These are phyloP conservation scores for Ecdyonurus torrentis DNA, from an alignment of 2,888 invertebrate genomes.

Conservation along the genomic window DNA sequence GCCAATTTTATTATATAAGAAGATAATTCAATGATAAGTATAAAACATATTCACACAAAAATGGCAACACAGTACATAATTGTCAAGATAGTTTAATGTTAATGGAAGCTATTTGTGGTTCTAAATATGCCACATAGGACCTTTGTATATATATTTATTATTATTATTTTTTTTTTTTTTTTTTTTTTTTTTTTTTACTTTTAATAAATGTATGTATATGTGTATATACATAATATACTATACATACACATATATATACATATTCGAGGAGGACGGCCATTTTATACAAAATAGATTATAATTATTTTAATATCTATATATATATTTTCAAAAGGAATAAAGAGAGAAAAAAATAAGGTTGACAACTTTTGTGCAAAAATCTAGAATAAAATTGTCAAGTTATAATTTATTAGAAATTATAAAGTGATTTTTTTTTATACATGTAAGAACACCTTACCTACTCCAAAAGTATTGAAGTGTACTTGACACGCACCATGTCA, in stretches of 20 bases:
- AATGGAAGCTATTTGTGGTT: neutral
- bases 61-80: neutral
- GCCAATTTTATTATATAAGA: neutral
- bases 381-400: neutral
- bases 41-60: neutral
- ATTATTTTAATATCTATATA: neutral
- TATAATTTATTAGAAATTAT: neutral
- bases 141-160: too few relatives aligned
- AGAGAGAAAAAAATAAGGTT: neutral
- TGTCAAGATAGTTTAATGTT: neutral
- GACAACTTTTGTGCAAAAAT: neutral
- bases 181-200: too few relatives aligned
- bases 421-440: neutral
- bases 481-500: neutral
- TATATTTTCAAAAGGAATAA: too few relatives aligned
- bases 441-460: neutral
- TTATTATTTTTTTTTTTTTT: too few relatives aligned
- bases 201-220: too few relatives aligned
- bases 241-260: too few relatives aligned
- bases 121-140: neutral
- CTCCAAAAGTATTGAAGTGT: neutral
- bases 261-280: neutral
- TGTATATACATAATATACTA: too few relatives aligned
- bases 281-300: neutral
- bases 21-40: neutral